Conservation (phyloP, 2,113 vertebrate species). For the Psilopogon haemacephalus region DNA sequence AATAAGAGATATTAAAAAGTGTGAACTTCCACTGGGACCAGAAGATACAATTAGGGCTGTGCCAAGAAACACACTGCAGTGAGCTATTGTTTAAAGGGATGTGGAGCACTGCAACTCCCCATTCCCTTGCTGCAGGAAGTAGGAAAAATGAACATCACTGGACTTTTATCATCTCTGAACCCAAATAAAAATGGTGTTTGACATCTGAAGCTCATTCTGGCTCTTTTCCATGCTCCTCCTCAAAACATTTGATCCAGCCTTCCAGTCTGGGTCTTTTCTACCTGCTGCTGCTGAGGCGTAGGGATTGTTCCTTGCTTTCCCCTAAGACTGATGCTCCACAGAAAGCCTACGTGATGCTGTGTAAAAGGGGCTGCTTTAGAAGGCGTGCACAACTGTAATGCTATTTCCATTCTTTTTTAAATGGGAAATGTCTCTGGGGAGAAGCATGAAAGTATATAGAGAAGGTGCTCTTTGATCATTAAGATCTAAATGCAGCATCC, state of each 20-base stretch:
- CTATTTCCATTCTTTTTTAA: constrained; percentile 22
- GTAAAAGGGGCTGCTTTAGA: constrained; percentile 24
- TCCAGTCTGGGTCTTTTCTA: background rate
- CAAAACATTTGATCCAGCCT: background rate
- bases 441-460: background rate
- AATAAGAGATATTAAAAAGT: constrained; percentile 56
- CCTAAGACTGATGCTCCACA: background rate
- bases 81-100: background rate
- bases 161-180: constrained; percentile 5
- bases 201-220: background rate
- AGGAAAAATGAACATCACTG: constrained; percentile 11
- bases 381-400: background rate
- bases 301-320: background rate
- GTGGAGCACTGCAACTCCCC: background rate
- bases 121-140: constrained; percentile 26
- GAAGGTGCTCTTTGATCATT: constrained; percentile 25
- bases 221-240: background rate
- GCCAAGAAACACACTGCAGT: constrained; percentile 16
- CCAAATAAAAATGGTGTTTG: constrained; percentile 33
- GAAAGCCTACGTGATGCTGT: background rate
- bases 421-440: constrained; percentile 35
- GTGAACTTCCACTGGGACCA: constrained; percentile 42
- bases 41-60: constrained; percentile 17
- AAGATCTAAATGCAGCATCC: constrained; percentile 39
- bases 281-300: background rate